A percentile compares a stretch with the other conserved stretches of the same genome.
These are phyloP conservation scores for Dasyprocta punctata DNA, from an alignment of 2,113 vertebrate species.

Conservation along the genomic window DNA sequence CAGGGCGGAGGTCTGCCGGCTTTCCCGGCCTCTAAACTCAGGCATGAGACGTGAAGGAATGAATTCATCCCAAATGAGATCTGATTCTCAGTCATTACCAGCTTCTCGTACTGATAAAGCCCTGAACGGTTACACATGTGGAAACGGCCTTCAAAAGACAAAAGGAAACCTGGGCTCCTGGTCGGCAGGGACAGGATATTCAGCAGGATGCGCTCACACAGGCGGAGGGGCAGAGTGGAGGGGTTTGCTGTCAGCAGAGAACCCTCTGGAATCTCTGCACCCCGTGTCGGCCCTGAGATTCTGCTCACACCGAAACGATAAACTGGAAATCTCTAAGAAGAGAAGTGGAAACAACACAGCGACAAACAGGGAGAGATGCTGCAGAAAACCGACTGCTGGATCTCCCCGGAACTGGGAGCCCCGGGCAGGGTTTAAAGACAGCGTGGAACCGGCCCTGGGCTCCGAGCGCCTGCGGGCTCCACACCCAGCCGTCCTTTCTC, in stretches of 20 bases:
- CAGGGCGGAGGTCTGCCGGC: fast-evolving
- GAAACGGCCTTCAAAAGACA: neutral
- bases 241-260: neutral
- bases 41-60: neutral
- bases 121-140: neutral
- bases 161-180: neutral
- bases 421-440: too few relatives aligned
- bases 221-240: neutral
- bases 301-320: neutral
- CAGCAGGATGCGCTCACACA: neutral
- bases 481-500: neutral
- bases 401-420: neutral
- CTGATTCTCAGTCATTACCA: neutral
- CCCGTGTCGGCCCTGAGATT: neutral
- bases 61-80: neutral
- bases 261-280: neutral
- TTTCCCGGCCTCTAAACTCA: neutral
- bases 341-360: neutral
- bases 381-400: neutral
- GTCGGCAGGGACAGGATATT: too few relatives aligned
- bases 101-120: neutral
- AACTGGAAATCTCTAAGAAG: neutral
- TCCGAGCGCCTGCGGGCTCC: neutral
- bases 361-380: neutral
- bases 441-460: fast-evolving